Evolutionary conservation across 2,888 invertebrate species (phyloP).

Genomic region (Tachystola acroxantha): DNA sequence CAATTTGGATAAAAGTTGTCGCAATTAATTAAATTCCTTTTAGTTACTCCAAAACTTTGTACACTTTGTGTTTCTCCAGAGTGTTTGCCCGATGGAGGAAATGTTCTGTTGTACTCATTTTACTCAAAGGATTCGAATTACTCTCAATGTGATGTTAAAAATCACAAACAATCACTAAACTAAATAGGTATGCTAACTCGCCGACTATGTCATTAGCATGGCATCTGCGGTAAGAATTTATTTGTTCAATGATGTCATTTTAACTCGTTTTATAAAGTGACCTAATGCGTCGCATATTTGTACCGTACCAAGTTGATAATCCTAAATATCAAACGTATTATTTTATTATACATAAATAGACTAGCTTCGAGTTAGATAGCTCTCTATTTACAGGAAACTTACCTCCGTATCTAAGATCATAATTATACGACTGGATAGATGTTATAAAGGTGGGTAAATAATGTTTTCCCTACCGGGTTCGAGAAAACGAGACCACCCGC

Average conservation of each 20-base stretch:
- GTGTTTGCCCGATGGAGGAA: too few relatives aligned
- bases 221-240: conserved; percentile 33
- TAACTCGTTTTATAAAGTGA: conserved; percentile 4
- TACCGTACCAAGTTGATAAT: too few relatives aligned
- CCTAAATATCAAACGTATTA: too few relatives aligned
- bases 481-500: conserved; percentile 47
- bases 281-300: neutral
- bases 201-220: conserved; percentile 22
- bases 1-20: too few relatives aligned
- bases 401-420: neutral
- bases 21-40: too few relatives aligned
- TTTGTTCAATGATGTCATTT: conserved; percentile 37
- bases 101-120: too few relatives aligned
- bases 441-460: conserved; percentile 1
- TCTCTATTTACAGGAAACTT: too few relatives aligned
- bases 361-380: too few relatives aligned
- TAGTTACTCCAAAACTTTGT: too few relatives aligned
- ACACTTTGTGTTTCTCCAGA: too few relatives aligned
- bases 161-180: conserved; percentile 15
- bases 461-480: conserved; percentile 6
- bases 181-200: conserved; percentile 12
- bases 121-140: too few relatives aligned
- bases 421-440: neutral
- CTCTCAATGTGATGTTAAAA: conserved; percentile 5
- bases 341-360: too few relatives aligned